Conservation (phyloP, 2,113 vertebrate species). For the Melanocharis versteri region DNA sequence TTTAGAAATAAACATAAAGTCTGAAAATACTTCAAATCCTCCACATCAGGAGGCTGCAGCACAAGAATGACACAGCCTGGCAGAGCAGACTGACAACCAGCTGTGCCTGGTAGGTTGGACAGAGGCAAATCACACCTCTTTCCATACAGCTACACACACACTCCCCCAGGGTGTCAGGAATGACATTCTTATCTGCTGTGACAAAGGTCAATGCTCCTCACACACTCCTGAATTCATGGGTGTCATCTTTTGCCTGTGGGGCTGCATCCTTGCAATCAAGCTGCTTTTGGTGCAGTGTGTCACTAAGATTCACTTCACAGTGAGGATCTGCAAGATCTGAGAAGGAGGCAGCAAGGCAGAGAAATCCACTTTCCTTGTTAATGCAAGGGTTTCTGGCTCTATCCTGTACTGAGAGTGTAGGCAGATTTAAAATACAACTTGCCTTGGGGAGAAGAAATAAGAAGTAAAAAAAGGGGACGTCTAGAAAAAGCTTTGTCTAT, state of each 20-base stretch:
- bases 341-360: background rate
- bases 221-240: background rate
- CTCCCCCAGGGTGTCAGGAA: background rate
- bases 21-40: background rate
- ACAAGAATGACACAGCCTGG: background rate
- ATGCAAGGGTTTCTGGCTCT: background rate
- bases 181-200: background rate
- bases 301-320: background rate
- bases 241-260: background rate
- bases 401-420: background rate
- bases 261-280: background rate
- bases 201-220: background rate
- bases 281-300: background rate
- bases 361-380: background rate
- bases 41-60: background rate
- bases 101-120: background rate
- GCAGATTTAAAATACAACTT: background rate
- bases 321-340: rapidly evolving
- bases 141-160: background rate
- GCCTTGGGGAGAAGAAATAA: background rate
- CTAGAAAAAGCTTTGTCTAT: background rate
- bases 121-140: background rate
- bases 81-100: background rate
- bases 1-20: background rate
- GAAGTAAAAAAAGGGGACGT: background rate